Percentiles rank a stretch among this genome's conserved stretches.
phyloP scores from a whole-genome alignment of 2,888 invertebrate genomes.

The Leptothorax acervorum region DNA sequence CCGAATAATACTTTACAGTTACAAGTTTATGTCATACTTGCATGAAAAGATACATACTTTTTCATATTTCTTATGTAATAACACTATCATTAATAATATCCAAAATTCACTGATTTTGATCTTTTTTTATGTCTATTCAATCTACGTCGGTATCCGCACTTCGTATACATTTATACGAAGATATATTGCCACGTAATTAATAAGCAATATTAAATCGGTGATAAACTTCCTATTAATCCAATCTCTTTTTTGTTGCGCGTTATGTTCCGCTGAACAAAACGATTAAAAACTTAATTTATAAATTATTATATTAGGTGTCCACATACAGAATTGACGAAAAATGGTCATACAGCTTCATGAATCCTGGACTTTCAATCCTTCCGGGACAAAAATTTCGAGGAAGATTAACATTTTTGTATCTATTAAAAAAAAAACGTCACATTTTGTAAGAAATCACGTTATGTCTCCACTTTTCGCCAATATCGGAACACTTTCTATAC shows the following conservation, averaged over 20 bases:
- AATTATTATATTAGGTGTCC: constrained; percentile 26
- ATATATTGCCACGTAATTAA: constrained; percentile 33
- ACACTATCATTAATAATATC: constrained; percentile 40
- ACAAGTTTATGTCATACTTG: constrained; percentile 37
- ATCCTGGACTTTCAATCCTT: constrained; percentile 13
- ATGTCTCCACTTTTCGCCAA: constrained; percentile 29
- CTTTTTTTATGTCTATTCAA: constrained; percentile 38
- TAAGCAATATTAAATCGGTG: constrained; percentile 40
- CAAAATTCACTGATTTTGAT: constrained; percentile 44
- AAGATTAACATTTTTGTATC: constrained; percentile 10
- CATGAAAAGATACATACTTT: constrained; percentile 34
- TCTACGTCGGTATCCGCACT: constrained; percentile 44
- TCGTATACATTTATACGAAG: constrained; percentile 52
- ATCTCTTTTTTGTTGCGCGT: constrained; percentile 40
- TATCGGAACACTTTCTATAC: constrained; percentile 23
- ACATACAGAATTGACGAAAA: constrained; percentile 25
- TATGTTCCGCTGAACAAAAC: constrained; percentile 31
- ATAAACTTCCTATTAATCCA: constrained; percentile 36
- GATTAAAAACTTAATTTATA: constrained; percentile 29
- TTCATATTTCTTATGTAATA: constrained; percentile 19
- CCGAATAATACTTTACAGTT: constrained; percentile 41
- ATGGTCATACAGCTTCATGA: constrained; percentile 2
- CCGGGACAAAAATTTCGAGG: constrained; percentile 8
- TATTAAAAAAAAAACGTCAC: constrained; percentile 12
- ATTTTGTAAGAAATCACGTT: constrained; percentile 24